Evolutionary conservation across 1,140 invertebrate genomes (phyloP), one percentile per base, ranked within the genome.

Genomic region (Tetramorium parvispinum): DNA sequence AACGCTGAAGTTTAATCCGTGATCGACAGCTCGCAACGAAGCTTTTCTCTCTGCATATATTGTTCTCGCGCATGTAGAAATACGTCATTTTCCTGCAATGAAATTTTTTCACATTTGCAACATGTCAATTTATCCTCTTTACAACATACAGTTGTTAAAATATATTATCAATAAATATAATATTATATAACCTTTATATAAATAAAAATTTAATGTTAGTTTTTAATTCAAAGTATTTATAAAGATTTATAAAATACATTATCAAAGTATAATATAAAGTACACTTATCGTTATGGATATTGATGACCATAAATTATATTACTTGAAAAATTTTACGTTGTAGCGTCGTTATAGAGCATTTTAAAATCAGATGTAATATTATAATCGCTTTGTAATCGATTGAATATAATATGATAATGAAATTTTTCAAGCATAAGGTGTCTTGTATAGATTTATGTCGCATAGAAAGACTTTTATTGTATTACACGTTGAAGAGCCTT

Each of bases 1-100:
- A 6, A 37, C 65, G 21, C 10, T 40, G 51, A 57, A 40, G 51
- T 73, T 46, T 61, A 81, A 81, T 70, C 51, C 21, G 24, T 46
- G 79, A 83, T 83, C 79, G 79, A 61, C 68, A 83, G 57, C 11
- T 68, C 24, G 68, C 68, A 16, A 73, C 40, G 55, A 46, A 61
- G 37, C 24, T 46, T 68, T 49, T 46, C 21, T 49, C 21, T 37
- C 68, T 7, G 18, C 5, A 57, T 32, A 32, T 4, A 32, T 83
- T 55, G 66, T 49, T 73, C 49, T 59, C 53, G 53, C 18, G 18
- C 66, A n/a, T n/a, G 13, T 32, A 46, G 6, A 79, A 13, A 59
- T 46, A 21, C 5, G 13, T 59, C 43, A 46, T 37, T 83, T 59
- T 24, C 55, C 43, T n/a, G 13, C 27, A 24, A 83, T 59, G 32